Percentiles rank a stretch among this genome's conserved stretches.
Conservation (phyloP, 1,140 invertebrate species). For the Papilio aristodemus region DNA sequence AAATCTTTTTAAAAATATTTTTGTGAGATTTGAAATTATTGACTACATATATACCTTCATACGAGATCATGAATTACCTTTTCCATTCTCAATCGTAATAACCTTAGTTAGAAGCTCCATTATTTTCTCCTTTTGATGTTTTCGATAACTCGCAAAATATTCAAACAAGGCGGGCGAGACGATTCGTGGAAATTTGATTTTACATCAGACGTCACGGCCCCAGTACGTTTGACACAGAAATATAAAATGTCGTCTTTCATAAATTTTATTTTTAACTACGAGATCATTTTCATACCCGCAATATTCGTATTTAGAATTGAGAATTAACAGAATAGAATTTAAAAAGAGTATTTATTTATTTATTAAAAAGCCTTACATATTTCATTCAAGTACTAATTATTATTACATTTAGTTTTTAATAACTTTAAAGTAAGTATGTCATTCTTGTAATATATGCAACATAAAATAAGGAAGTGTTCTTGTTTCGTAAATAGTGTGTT, state of each 20-base stretch:
- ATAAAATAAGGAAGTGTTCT: too few species aligned
- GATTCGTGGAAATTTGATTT: slow-evolving; percentile 17
- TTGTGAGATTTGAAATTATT: neutral
- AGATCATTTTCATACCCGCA: neutral
- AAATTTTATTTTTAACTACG: neutral
- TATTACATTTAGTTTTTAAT: too few species aligned
- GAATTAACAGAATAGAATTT: too few species aligned
- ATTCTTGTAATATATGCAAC: too few species aligned
- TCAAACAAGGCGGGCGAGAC: neutral
- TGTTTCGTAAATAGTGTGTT: too few species aligned
- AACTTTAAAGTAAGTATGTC: too few species aligned
- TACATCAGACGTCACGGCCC: neutral
- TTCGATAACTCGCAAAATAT: neutral
- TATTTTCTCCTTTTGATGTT: slow-evolving; percentile 21
- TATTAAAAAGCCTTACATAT: too few species aligned
- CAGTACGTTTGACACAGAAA: neutral
- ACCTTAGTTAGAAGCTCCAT: slow-evolving; percentile 12
- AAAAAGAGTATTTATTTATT: too few species aligned
- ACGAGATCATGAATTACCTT: slow-evolving; percentile 11
- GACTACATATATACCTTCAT: neutral
- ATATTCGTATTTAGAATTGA: neutral
- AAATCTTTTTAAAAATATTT: neutral
- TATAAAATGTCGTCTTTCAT: slow-evolving; percentile 8
- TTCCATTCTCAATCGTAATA: neutral
- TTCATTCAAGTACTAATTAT: too few species aligned